These are phyloP conservation scores for Bugula neritina DNA, from an alignment of 2,888 invertebrate genomes.

Conservation along the genomic window DNA sequence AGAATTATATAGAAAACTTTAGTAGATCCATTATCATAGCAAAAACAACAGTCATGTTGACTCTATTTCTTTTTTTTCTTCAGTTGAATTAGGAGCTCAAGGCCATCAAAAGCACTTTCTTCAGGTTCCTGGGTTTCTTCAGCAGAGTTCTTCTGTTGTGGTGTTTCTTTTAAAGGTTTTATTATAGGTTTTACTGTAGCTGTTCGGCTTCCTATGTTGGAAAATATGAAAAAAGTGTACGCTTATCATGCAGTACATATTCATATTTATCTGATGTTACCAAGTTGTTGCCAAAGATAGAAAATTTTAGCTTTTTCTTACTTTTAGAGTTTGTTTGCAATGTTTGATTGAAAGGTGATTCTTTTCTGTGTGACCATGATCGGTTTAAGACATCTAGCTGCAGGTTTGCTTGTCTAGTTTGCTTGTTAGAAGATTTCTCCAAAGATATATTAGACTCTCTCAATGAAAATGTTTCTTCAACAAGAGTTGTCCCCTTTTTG, in stretches of 20 bases:
- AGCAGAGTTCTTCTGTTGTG: neutral
- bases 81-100: conserved; percentile 8
- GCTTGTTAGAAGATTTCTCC: neutral
- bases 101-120: conserved; percentile 7
- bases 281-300: no score
- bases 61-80: neutral
- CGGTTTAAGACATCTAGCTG: neutral
- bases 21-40: no score
- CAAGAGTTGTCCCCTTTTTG: no score
- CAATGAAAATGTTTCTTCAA: neutral
- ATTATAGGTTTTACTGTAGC: conserved; percentile 18
- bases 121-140: neutral
- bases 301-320: no score
- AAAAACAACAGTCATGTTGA: no score
- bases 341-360: neutral
- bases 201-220: neutral
- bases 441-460: neutral
- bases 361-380: neutral
- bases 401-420: neutral
- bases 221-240: no score
- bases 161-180: neutral
- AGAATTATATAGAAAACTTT: no score
- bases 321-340: neutral
- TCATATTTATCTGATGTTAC: no score
- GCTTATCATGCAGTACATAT: no score